Evolutionary conservation across 1,140 invertebrate genomes (phyloP).

Genomic region (Epicauta chinensis): DNA sequence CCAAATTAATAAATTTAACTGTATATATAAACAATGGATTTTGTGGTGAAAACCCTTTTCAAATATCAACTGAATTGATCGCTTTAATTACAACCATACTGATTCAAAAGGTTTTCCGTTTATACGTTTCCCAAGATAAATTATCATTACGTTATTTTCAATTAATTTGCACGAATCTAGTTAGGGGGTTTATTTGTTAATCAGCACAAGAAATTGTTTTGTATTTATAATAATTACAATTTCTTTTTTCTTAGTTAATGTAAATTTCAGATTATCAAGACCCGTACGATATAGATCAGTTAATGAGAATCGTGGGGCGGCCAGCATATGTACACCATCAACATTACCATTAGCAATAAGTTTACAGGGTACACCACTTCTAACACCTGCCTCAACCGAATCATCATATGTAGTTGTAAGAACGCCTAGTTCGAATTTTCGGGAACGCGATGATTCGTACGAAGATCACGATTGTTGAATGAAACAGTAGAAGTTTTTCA

Average conservation of each 20-base stretch:
- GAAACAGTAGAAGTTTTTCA: too few relatives aligned
- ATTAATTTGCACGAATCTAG: too few relatives aligned
- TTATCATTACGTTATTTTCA: too few relatives aligned
- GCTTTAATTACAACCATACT: too few relatives aligned
- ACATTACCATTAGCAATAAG: conserved; percentile 56
- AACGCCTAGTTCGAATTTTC: conserved; percentile 38
- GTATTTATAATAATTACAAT: too few relatives aligned
- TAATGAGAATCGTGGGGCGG: conserved; percentile 51
- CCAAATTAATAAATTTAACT: not conserved
- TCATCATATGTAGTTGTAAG: conserved; percentile 35
- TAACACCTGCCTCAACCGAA: conserved; percentile 47
- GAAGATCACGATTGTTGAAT: conserved; percentile 37
- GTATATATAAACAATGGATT: not conserved
- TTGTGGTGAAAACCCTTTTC: too few relatives aligned
- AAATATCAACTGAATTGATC: too few relatives aligned
- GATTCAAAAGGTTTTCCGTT: too few relatives aligned
- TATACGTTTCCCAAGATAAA: too few relatives aligned
- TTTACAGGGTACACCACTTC: conserved; percentile 52
- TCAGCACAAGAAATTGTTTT: too few relatives aligned
- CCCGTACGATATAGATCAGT: conserved; percentile 56
- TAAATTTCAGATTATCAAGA: conserved; percentile 48
- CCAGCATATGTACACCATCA: conserved; percentile 52
- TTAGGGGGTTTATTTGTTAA: too few relatives aligned
- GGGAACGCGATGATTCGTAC: conserved; percentile 31
- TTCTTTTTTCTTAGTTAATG: too few relatives aligned